Conservation (phyloP, 2,888 invertebrate genomes). For the Parochlus steinenii region DNA sequence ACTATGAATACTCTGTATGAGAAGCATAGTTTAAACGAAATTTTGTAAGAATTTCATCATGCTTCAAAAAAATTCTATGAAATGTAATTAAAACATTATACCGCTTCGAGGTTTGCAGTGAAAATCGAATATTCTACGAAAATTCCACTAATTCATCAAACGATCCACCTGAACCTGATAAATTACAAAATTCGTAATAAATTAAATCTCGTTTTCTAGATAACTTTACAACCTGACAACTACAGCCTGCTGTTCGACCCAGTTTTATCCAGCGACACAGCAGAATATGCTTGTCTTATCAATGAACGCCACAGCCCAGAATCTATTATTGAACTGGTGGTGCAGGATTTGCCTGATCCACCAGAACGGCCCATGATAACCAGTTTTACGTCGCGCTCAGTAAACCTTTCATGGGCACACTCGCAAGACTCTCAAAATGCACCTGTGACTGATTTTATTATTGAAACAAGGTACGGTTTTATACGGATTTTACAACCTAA, state of each 20-base stretch:
- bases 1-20: too few relatives aligned
- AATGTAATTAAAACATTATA: too few relatives aligned
- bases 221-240: slow-evolving; percentile 40
- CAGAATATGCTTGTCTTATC: slow-evolving; percentile 49
- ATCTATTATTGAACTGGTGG: slow-evolving; percentile 43
- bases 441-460: slow-evolving; percentile 52
- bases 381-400: slow-evolving; percentile 54
- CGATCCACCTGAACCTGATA: too few relatives aligned
- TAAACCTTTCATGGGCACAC: slow-evolving; percentile 58
- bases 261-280: slow-evolving; percentile 43
- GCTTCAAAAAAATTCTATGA: too few relatives aligned
- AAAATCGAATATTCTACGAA: too few relatives aligned
- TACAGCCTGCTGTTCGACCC: slow-evolving; percentile 46
- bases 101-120: too few relatives aligned
- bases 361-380: slow-evolving; percentile 53
- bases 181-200: too few relatives aligned
- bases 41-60: too few relatives aligned
- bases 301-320: slow-evolving; percentile 50
- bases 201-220: too few relatives aligned
- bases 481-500: too few relatives aligned
- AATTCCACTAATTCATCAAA: too few relatives aligned
- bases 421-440: slow-evolving; percentile 51
- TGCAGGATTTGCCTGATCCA: slow-evolving; percentile 54
- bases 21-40: too few relatives aligned
- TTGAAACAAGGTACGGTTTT: slow-evolving; percentile 47